phyloP scores from a whole-genome alignment of 2,888 invertebrate genomes.

The Timema cristinae region DNA sequence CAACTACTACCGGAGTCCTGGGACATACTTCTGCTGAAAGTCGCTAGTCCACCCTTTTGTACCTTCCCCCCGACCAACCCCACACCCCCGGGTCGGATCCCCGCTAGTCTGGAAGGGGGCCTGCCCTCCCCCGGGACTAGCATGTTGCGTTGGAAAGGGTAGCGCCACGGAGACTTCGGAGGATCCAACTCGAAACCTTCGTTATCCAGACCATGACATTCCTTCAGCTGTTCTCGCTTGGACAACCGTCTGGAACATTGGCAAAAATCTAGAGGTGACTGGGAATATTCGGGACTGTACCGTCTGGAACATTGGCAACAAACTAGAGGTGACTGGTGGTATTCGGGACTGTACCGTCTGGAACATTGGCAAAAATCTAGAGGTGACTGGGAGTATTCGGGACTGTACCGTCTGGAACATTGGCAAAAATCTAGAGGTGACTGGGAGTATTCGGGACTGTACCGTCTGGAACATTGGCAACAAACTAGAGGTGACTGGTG shows the following conservation, averaged over 20 bases:
- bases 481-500: too few species aligned
- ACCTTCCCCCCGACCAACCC: not conserved
- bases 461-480: too few species aligned
- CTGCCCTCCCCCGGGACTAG: not conserved
- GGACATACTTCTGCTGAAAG: conserved; percentile 35
- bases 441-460: too few species aligned
- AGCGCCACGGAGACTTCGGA: conserved; percentile 73
- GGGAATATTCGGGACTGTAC: too few species aligned
- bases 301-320: too few species aligned
- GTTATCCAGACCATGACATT: conserved; percentile 58
- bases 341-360: too few species aligned
- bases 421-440: too few species aligned
- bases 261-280: too few species aligned
- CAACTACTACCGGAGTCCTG: conserved; percentile 38
- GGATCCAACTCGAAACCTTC: conserved; percentile 63
- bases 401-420: too few species aligned
- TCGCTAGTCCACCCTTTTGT: not conserved
- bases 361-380: too few species aligned
- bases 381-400: too few species aligned
- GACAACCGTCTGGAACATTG: conserved; percentile 38
- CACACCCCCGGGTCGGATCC: not conserved
- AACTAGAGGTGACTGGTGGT: too few species aligned
- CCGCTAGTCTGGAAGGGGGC: conserved; percentile 3
- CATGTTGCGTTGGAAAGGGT: conserved; percentile 51
- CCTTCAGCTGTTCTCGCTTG: conserved; percentile 39